A percentile compares a stretch with the other conserved stretches of the same genome.
Evolutionary conservation across 35 echinoderm and acorn worm genomes (phyloP).

Genomic region (Hemicentrotus pulcherrimus): DNA sequence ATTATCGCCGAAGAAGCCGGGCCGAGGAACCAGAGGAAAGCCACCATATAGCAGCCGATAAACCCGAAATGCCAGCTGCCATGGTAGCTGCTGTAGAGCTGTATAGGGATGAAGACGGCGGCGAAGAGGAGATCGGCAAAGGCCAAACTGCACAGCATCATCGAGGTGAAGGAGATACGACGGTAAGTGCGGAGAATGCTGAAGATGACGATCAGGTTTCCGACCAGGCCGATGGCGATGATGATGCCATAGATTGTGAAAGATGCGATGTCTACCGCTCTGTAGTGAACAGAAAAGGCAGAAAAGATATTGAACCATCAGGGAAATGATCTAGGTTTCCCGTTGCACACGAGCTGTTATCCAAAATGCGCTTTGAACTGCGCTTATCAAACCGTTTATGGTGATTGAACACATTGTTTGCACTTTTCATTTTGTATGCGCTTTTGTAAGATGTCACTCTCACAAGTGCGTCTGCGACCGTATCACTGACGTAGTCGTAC

Average conservation of each 20-base stretch:
- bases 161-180: conserved; percentile 71
- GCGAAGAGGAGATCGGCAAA: conserved; percentile 61
- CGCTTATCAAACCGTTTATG: too few species aligned
- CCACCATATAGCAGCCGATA: conserved; percentile 53
- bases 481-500: too few species aligned
- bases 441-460: too few species aligned
- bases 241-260: not conserved
- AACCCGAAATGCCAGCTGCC: conserved; percentile 27
- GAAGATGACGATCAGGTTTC: conserved; percentile 61
- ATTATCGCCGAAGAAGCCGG: conserved; percentile 77
- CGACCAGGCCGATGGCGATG: conserved; percentile 60
- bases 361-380: too few species aligned
- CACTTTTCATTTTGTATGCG: too few species aligned
- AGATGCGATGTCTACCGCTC: not conserved
- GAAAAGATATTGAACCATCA: not conserved
- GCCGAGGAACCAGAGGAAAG: conserved; percentile 47
- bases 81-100: conserved; percentile 34
- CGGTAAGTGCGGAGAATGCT: conserved; percentile 47
- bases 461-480: too few species aligned
- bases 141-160: conserved; percentile 79
- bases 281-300: not conserved
- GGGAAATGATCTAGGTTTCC: not conserved
- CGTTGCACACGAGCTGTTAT: too few species aligned
- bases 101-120: conserved; percentile 52
- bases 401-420: too few species aligned